These are phyloP conservation scores for Gyps fulvus DNA, from an alignment of 2,113 vertebrate genomes.

Conservation along the genomic window DNA sequence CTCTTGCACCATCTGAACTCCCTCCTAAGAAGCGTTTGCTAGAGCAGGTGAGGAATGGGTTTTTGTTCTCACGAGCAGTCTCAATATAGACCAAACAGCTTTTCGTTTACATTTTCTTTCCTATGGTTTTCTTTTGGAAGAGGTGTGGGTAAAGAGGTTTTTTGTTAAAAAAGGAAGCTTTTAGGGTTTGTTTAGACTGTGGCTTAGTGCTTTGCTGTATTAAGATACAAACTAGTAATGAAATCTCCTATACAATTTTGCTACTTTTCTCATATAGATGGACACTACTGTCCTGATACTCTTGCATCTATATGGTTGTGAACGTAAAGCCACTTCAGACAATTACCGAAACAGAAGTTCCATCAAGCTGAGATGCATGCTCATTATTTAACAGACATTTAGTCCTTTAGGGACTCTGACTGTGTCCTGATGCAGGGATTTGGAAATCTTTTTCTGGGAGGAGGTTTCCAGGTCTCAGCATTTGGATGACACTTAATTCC, in stretches of 20 bases:
- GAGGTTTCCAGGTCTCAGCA: not conserved
- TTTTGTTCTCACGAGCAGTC: not conserved
- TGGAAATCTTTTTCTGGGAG: not conserved
- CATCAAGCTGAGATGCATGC: not conserved
- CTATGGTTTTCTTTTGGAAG: not conserved
- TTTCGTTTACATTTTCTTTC: not conserved
- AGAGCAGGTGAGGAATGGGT: not conserved
- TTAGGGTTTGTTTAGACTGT: not conserved
- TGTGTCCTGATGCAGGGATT: not conserved
- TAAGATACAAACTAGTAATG: not conserved
- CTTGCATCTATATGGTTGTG: not conserved
- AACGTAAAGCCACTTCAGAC: not conserved
- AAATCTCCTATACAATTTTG: not conserved
- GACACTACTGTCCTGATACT: not conserved
- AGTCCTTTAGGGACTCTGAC: not conserved
- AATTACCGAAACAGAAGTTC: not conserved
- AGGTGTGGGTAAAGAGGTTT: accelerated
- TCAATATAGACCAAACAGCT: not conserved
- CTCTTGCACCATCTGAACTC: not conserved
- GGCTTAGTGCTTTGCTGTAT: not conserved
- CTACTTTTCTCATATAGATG: not conserved
- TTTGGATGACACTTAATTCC: accelerated
- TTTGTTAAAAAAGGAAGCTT: not conserved
- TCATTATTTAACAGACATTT: not conserved
- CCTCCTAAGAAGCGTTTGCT: not conserved